Evolutionary conservation across 2,113 vertebrate genomes (phyloP).

Genomic region (Hiodon tergisus): DNA sequence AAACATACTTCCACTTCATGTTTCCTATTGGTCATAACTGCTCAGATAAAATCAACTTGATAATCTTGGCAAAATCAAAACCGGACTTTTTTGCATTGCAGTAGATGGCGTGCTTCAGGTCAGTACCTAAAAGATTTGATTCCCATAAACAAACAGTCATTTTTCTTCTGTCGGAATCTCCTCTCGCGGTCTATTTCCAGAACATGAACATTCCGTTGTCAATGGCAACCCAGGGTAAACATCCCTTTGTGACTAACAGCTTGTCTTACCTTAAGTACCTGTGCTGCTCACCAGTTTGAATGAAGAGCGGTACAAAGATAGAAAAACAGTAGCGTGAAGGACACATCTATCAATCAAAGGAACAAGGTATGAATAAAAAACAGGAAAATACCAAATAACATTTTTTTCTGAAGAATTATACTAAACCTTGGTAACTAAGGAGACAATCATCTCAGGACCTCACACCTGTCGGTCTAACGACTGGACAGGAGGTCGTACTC

Average conservation of each 20-base stretch:
- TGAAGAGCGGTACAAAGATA: no score
- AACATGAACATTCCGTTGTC: constrained; percentile 12
- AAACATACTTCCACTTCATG: neutral
- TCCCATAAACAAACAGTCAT: neutral
- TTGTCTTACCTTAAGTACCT: neutral
- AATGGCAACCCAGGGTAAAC: neutral
- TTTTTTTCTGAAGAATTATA: constrained; percentile 32
- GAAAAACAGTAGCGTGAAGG: neutral
- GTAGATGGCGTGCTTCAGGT: no score
- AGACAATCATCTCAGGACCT: constrained; percentile 37
- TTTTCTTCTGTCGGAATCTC: neutral
- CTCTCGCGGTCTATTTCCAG: constrained; percentile 1
- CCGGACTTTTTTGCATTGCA: no score
- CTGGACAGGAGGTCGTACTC: constrained; percentile 8
- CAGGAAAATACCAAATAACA: constrained; percentile 11
- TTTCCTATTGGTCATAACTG: neutral
- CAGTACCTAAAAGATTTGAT: neutral
- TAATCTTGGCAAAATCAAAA: no score
- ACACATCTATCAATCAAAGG: neutral
- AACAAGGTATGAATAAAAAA: constrained; percentile 11
- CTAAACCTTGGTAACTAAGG: constrained; percentile 36
- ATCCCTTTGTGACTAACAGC: neutral
- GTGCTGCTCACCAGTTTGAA: no score
- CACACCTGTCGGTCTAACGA: constrained; percentile 31
- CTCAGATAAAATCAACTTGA: neutral